Percentiles rank a stretch among this genome's conserved stretches.
phyloP scores from a whole-genome alignment of 2,797 vertebrate species.

The Brotula barbata region DNA sequence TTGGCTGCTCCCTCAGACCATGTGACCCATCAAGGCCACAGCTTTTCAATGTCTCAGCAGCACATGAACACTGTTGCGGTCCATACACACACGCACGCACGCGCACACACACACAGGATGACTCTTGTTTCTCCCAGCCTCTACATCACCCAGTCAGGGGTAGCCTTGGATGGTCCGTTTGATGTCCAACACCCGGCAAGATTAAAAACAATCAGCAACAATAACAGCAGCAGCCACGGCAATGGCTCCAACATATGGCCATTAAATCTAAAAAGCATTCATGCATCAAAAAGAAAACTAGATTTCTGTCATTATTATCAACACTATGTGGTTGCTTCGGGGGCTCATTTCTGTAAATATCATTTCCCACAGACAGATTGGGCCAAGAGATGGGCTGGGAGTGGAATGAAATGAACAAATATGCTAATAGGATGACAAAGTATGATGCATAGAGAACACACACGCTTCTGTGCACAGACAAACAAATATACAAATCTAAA shows the following conservation, averaged over 20 bases:
- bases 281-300: conserved; percentile 70
- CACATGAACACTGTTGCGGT: conserved; percentile 15
- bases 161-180: conserved; percentile 54
- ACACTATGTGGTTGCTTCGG: conserved; percentile 58
- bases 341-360: conserved; percentile 63
- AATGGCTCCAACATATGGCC: conserved; percentile 64
- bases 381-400: conserved; percentile 47
- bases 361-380: conserved; percentile 59
- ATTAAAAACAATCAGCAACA: conserved; percentile 69
- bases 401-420: conserved; percentile 61
- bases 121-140: conserved; percentile 16
- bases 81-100: not conserved
- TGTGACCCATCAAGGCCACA: conserved; percentile 40
- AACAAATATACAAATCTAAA: conserved; percentile 58
- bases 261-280: conserved; percentile 65
- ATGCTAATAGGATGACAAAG: conserved; percentile 55
- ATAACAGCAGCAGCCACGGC: conserved; percentile 51
- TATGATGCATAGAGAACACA: conserved; percentile 41
- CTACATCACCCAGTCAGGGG: conserved; percentile 44
- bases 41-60: conserved; percentile 43
- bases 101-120: not conserved
- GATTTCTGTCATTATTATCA: conserved; percentile 71
- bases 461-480: conserved; percentile 44
- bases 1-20: conserved; percentile 44
- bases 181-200: conserved; percentile 56